Base-by-base conservation (phyloP, 2,113 vertebrate genomes). In the Pangasianodon hypophthalmus region DNA sequence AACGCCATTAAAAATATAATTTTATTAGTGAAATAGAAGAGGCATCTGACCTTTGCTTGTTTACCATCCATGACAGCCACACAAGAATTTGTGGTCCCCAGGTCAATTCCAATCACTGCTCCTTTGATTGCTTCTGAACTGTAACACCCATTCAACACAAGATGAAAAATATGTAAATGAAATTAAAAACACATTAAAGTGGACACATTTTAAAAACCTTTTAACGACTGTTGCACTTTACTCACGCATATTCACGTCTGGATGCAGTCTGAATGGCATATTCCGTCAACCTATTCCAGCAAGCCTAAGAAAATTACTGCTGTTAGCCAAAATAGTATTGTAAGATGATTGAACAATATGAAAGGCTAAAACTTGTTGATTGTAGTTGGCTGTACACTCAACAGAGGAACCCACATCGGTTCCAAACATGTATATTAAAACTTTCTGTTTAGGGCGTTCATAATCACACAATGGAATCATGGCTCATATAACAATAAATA, bases 21-120 rank as follows among this genome's bases (percentile, higher is more conserved):
- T 14, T 7, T 41, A 73, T 73, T 75, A 44, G 71, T 7, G 71
- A 21, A 44, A 44, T 8, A 44, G 3, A 46, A 77, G 1, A 77
- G 9, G 21, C 41, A 52, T 90, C 95, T 96, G 92, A 99, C 98
- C 95, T 98, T 99, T 0, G 98, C 98, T 92, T 99, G 98, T 91
- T 99, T 99, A 4, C 98, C 98, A 83, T 99, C 98, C 98, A 99
- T 99, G 62, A 99, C 97, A 0, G 98, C 98, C 79, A 99, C 98
- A n/a, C 98, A 99, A 0, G 98, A 99, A 94, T 99, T 99, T 44
- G 98, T 99, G 41, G 98, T 99, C 26, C 98, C 98, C 95, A 99
- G 93, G 94, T 99, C 98, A 81, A 99, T 99, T 69, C 98, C 98
- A 88, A 99, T 97, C 89, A 99, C 98, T 0, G 98, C 96, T 1